Evolutionary conservation across 2,888 invertebrate genomes (phyloP), one percentile per base, ranked within the genome.

Genomic region (Cyrtodaria siliqua): DNA sequence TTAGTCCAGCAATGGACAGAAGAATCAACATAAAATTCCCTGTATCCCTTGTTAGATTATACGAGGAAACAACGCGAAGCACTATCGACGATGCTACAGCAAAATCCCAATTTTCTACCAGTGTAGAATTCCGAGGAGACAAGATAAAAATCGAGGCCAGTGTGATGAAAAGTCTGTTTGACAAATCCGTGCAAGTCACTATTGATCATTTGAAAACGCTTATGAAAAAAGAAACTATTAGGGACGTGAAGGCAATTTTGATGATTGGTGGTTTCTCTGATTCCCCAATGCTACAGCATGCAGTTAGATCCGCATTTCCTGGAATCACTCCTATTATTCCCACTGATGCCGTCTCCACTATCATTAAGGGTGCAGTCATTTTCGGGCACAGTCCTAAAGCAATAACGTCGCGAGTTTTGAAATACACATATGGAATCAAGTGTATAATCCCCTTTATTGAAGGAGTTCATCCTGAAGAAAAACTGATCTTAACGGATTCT

Each of bases 201-300:
- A 16, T 69, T 20, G 20, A 33, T 16, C 61, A 49, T 61, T 38
- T 69, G 0, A 61, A 33, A 38, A 24, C 20, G 1, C 4, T 69
- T 2, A 29, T 69, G 3, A 14, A 33, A 2, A 40, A 68, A 40
- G 42, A 53, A 40, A 38, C 50, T 18, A 50, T 40, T 0, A 26
- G 18, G 4, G 23, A 20, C 1, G 29, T 59, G 1, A 52, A 27
- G 16, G 52, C 68, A 8, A 59, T 68, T 18, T 42, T 68, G 59
- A 68, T 68, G 68, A 60, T 68, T 33, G 68, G 68, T 60, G 68
- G 68, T 14, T 68, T 52, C 18, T 60, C 52, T 1, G 68, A 68
- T 9, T 68, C 68, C 8, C 53, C 68, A 3, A 53, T 68, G 68
- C 40, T 68, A 26, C 59, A 68, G 27, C 9, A 68, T 18, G 60